Evolutionary conservation across 1,140 invertebrate genomes (phyloP), one percentile per base, ranked within the genome.

Genomic region (Rhizoglyphus robini): DNA sequence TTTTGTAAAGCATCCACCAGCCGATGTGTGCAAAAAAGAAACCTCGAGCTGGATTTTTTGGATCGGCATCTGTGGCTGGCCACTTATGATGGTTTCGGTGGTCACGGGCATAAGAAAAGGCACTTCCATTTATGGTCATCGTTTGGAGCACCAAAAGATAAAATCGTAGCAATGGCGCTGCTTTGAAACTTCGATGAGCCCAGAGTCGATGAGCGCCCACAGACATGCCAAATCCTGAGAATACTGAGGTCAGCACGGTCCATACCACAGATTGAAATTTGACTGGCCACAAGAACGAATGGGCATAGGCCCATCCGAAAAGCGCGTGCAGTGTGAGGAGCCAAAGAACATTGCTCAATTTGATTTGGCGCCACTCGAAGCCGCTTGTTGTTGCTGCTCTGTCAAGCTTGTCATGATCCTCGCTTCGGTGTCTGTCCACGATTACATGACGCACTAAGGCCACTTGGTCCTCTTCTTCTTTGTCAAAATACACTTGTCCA

Each of bases 21-120:
- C 86, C 86, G 0, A 88, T 83, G 69, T 88, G 87, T 1, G 86
- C 82, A 69, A 88, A 89, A 70, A 86, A 86, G 71, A 88, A 88
- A 30, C 65, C 68, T 18, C 70, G 61, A 30, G 31, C 57, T n/a
- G 69, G 62, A 62, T 69, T 72, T 34, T 72, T 70, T 11, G 71
- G 71, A 65, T 72, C 71, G 25, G 69, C 70, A 58, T 68, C 57
- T 3, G 70, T 72, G 13, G 67, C 71, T 0, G 66, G 59, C 30
- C 58, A 72, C 36, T 72, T 72, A 59, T 70, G 71, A 62, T 72
- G 71, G 13, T 68, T 68, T 18, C 70, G 65, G 49, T 71, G 70
- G 32, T 71, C 70, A 31, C 70, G 67, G 25, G 41, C 38, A 38
- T 49, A 64, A 3, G 63, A 64, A 2, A 64, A 5, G 23, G 30